A percentile compares a stretch with the other conserved stretches of the same genome.
Evolutionary conservation across 2,888 invertebrate genomes (phyloP).

Genomic region (Drosophila hamatofila): DNA sequence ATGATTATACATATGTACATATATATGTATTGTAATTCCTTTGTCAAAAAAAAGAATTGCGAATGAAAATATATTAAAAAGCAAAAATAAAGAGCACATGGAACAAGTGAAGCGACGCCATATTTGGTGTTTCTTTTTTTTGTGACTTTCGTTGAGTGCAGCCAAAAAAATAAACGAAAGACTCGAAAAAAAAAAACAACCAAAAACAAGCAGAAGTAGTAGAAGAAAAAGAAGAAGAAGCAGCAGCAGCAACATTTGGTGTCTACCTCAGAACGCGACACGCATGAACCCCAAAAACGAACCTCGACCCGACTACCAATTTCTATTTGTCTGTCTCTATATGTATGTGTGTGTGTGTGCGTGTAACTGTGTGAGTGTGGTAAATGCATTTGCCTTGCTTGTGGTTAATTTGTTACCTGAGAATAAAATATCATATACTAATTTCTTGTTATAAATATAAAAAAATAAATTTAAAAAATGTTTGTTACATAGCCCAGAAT

Average conservation of each 20-base stretch:
- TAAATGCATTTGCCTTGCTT: slow-evolving; percentile 13
- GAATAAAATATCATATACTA: not conserved
- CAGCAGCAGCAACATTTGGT: slow-evolving; percentile 26
- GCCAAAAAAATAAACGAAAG: slow-evolving; percentile 29
- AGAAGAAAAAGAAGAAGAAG: slow-evolving; percentile 1
- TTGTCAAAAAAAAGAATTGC: slow-evolving; percentile 12
- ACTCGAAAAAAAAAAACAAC: slow-evolving; percentile 11
- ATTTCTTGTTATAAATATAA: not conserved
- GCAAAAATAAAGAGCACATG: slow-evolving; percentile 45
- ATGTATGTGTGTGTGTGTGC: not conserved
- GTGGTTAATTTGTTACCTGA: slow-evolving; percentile 5
- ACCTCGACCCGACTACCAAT: slow-evolving; percentile 37
- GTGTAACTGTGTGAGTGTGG: not conserved
- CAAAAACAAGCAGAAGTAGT: slow-evolving; percentile 2
- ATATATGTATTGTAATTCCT: not conserved
- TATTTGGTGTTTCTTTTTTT: slow-evolving; percentile 39
- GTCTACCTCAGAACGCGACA: slow-evolving; percentile 38
- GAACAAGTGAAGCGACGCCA: slow-evolving; percentile 50
- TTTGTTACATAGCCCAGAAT: too few relatives aligned
- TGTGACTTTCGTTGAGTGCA: slow-evolving; percentile 45
- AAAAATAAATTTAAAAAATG: too few relatives aligned
- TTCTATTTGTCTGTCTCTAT: slow-evolving; percentile 3
- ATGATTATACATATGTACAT: not conserved
- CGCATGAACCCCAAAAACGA: slow-evolving; percentile 46
- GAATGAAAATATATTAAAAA: slow-evolving; percentile 12